Conservation (phyloP, 2,113 vertebrate species). For the Ochotona princeps region DNA sequence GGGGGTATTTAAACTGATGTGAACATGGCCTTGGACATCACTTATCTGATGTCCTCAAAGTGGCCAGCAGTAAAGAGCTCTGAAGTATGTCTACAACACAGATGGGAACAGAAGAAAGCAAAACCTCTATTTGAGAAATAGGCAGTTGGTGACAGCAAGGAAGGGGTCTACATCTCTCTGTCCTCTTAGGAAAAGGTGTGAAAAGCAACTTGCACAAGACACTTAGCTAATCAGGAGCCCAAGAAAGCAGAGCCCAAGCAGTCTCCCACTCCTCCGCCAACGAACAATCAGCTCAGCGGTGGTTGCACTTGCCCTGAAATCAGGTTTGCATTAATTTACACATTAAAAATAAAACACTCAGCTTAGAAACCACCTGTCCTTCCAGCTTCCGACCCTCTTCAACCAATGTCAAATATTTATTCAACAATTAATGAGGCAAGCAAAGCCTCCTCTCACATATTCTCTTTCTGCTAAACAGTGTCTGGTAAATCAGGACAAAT, state of each 20-base stretch:
- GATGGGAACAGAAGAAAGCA: not conserved
- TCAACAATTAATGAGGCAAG: constrained; percentile 10
- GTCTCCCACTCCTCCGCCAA: not conserved
- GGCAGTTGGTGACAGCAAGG: fast-evolving
- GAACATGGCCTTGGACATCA: not conserved
- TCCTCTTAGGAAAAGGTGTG: not conserved
- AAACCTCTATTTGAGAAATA: not conserved
- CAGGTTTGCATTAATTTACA: not conserved
- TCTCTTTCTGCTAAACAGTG: constrained; percentile 12
- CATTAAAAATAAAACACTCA: not conserved
- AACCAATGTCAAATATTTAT: constrained; percentile 10
- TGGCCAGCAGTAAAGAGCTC: not conserved
- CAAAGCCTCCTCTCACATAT: not conserved
- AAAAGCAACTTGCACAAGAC: not conserved
- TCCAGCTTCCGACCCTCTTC: not conserved
- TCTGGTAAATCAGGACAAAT: constrained; percentile 71
- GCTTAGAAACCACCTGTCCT: not conserved
- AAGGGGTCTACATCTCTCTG: not conserved
- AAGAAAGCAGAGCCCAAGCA: not conserved
- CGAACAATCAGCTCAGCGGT: not conserved
- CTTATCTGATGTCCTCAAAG: not conserved
- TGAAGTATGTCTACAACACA: not conserved
- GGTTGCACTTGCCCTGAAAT: not conserved
- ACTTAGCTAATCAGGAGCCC: not conserved
- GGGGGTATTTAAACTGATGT: not conserved